Evolutionary conservation across 2,888 invertebrate species (phyloP).

Genomic region (Dendrolimus houi): DNA sequence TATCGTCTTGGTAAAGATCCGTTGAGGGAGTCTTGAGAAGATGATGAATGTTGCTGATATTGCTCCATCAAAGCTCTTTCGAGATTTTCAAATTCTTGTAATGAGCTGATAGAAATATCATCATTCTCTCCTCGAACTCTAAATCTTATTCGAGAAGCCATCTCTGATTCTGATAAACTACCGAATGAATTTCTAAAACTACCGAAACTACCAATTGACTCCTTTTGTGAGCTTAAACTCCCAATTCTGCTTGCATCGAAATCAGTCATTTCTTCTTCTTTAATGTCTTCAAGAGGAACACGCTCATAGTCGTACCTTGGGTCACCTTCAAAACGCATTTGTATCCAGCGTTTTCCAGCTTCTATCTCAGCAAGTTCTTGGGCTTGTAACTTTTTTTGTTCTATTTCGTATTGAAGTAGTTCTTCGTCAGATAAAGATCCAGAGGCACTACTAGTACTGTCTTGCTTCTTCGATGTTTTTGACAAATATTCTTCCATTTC

Average conservation of each 20-base stretch:
- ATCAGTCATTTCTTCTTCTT: slow-evolving; percentile 93
- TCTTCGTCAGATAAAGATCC: slow-evolving; percentile 78
- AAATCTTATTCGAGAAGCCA: slow-evolving; percentile 88
- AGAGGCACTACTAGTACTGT: slow-evolving; percentile 75
- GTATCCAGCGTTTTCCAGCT: slow-evolving; percentile 91
- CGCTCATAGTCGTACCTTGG: slow-evolving; percentile 87
- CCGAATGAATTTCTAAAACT: slow-evolving; percentile 92
- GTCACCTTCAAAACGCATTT: slow-evolving; percentile 90
- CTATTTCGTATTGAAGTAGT: slow-evolving; percentile 80
- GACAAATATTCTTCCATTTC: slow-evolving; percentile 83
- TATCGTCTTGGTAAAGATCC: slow-evolving; percentile 87
- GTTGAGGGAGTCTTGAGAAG: slow-evolving; percentile 91
- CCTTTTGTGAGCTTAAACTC: slow-evolving; percentile 86
- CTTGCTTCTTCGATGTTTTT: slow-evolving; percentile 81
- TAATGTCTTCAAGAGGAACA: slow-evolving; percentile 92
- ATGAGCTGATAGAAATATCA: slow-evolving; percentile 92
- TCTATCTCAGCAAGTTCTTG: slow-evolving; percentile 77
- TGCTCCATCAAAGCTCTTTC: slow-evolving; percentile 91
- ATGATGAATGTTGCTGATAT: slow-evolving; percentile 81
- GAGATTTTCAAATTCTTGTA: slow-evolving; percentile 95
- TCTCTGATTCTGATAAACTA: slow-evolving; percentile 94
- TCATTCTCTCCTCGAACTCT: slow-evolving; percentile 92
- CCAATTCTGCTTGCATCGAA: slow-evolving; percentile 87
- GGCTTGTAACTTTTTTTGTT: slow-evolving; percentile 73
- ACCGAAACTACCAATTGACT: slow-evolving; percentile 86